Evolutionary conservation across 2,113 vertebrate species (phyloP), one percentile per base, ranked within the genome.

Genomic region (Bufo bufo): DNA sequence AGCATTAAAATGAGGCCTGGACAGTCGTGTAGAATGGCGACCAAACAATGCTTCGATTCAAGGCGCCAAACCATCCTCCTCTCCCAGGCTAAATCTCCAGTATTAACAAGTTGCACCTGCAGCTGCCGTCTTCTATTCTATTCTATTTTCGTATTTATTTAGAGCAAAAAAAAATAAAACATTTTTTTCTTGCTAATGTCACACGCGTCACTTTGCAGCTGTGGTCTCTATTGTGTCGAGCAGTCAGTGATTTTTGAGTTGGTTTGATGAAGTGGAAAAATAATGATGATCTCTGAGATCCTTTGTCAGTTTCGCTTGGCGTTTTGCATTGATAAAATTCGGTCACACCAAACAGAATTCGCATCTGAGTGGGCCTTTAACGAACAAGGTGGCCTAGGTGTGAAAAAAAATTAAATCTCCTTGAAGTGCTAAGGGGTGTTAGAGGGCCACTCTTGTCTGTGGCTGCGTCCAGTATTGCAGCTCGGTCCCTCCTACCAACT

Each of bases 181-280:
- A n/a, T n/a, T 86, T 88, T 0, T 87, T 87, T 91, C 86, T 87
- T 0, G 0, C 33, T 78, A 89, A 80, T 58, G 78, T 90, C 74
- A 81, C 79, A 90, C 84, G 71, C 10, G 3, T 91, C 90, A 91
- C 85, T 91, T 89, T 90, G 92, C 92, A 92, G 93, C 91, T 93
- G 92, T 77, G 90, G 90, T 90, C 81, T n/a, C 90, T 89, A 69
- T 83, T 93, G 91, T 89, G 90, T 82, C 20, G 85, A 79, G 74
- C 91, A 92, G 85, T 87, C 89, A 52, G 85, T 90, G 87, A 90
- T 93, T 91, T 90, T 86, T 1, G 0, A 87, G 89, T 92, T 91
- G 92, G 90, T 43, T 88, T 90, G 92, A 91, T 91, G 90, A 91
- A 92, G 90, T 91, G 90, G 92, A 92, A 95, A 95, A 92, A 95